phyloP scores from a whole-genome alignment of 2,888 invertebrate genomes.

The Scaptomyza tumidula region DNA sequence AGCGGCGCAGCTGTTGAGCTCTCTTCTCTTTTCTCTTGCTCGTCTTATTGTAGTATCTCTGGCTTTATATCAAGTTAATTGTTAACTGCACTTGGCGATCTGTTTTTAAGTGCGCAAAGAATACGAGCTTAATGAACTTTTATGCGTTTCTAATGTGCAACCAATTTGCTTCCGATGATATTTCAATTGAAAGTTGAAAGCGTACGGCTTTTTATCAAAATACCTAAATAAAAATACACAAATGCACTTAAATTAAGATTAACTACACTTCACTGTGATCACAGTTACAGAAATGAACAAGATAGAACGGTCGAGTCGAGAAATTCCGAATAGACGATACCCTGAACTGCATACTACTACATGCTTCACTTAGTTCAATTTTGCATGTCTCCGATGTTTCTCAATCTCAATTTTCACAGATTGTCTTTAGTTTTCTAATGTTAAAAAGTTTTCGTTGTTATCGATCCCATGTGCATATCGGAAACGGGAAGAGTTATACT shows the following conservation, averaged over 20 bases:
- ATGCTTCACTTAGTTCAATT: too few species aligned
- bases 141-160: conserved; percentile 73
- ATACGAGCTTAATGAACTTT: conserved; percentile 70
- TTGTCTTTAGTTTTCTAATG: too few species aligned
- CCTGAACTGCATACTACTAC: too few species aligned
- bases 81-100: conserved; percentile 44
- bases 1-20: conserved; percentile 60
- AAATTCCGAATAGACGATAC: too few species aligned
- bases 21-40: conserved; percentile 10
- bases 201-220: conserved; percentile 24
- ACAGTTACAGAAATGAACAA: background rate
- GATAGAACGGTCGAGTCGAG: too few species aligned
- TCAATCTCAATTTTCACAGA: too few species aligned
- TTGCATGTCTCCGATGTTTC: too few species aligned
- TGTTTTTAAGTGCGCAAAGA: conserved; percentile 24
- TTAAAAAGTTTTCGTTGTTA: too few species aligned
- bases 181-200: conserved; percentile 56
- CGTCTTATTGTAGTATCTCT: conserved; percentile 51
- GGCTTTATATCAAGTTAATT: conserved; percentile 66
- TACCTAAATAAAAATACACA: background rate
- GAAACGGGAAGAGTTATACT: too few species aligned
- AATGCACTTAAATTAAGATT: conserved; percentile 8
- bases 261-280: conserved; percentile 3
- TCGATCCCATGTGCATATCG: too few species aligned
- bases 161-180: conserved; percentile 68